A percentile compares a stretch with the other conserved stretches of the same genome.
These are phyloP conservation scores for Tragelaphus strepsiceros DNA, from an alignment of 2,113 vertebrate species.

Conservation along the genomic window DNA sequence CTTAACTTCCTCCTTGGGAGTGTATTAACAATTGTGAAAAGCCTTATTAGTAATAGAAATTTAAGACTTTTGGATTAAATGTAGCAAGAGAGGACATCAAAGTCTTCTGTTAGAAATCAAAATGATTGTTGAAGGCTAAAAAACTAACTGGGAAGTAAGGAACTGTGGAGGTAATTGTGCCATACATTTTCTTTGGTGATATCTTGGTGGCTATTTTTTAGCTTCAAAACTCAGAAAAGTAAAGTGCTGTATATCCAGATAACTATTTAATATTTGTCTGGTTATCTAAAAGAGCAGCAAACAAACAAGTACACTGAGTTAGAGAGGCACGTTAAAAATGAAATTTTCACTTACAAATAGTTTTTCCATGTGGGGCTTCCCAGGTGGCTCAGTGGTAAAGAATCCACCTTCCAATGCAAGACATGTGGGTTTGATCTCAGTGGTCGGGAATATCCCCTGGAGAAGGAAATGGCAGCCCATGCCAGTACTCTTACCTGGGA, in stretches of 20 bases:
- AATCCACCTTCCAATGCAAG: background rate
- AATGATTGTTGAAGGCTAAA: background rate
- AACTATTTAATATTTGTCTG: background rate
- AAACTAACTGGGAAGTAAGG: background rate
- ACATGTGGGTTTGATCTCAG: background rate
- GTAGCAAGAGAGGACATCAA: background rate
- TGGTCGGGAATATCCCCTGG: background rate
- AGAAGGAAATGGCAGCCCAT: background rate
- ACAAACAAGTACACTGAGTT: background rate
- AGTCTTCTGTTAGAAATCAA: background rate
- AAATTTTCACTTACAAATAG: background rate
- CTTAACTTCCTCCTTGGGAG: background rate
- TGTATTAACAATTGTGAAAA: background rate
- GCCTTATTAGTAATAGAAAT: background rate
- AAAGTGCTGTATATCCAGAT: background rate
- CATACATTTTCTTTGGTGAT: background rate
- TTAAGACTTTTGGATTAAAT: slow-evolving; percentile 15
- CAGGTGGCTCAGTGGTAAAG: background rate
- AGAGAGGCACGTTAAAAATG: background rate
- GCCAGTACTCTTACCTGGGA: background rate
- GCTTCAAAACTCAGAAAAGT: background rate
- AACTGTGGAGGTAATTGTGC: background rate
- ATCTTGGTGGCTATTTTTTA: background rate
- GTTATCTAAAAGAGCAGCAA: background rate
- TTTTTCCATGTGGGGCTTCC: background rate